These are phyloP conservation scores for Lonchura striata DNA, from an alignment of 2,113 vertebrate genomes.

Conservation along the genomic window DNA sequence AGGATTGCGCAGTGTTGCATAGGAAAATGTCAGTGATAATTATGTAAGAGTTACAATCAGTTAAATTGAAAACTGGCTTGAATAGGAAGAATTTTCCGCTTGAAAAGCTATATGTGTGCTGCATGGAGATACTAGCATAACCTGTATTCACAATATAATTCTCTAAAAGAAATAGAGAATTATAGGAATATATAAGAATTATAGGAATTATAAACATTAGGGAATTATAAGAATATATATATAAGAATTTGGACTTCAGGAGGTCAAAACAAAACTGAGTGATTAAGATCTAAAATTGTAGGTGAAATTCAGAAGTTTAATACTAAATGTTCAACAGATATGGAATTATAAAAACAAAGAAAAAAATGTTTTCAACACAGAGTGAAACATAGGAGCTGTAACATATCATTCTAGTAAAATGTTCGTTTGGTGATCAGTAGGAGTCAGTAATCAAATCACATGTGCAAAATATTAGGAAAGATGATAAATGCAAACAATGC, in stretches of 20 bases:
- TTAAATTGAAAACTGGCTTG: constrained; percentile 18
- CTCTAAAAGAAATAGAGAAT: not conserved
- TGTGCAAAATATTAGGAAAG: not conserved
- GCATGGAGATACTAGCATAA: not conserved
- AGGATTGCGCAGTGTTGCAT: constrained; percentile 2
- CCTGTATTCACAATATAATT: not conserved
- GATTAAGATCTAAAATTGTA: not conserved
- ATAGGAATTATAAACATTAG: too few relatives aligned
- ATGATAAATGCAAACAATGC: not conserved
- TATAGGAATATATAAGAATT: too few relatives aligned
- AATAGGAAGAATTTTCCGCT: not conserved
- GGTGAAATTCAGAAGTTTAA: not conserved
- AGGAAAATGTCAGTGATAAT: constrained; percentile 11
- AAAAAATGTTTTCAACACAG: not conserved
- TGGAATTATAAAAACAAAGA: not conserved
- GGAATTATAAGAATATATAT: too few relatives aligned
- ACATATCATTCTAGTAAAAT: not conserved
- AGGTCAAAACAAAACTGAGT: not conserved
- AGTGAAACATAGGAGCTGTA: not conserved
- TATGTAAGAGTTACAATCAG: not conserved
- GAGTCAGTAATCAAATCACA: not conserved
- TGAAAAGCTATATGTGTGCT: not conserved
- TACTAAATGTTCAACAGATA: not conserved
- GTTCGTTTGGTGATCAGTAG: not conserved
- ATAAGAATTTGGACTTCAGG: not conserved